Evolutionary conservation across 2,888 invertebrate species (phyloP).

Genomic region (Agrotis segetum): DNA sequence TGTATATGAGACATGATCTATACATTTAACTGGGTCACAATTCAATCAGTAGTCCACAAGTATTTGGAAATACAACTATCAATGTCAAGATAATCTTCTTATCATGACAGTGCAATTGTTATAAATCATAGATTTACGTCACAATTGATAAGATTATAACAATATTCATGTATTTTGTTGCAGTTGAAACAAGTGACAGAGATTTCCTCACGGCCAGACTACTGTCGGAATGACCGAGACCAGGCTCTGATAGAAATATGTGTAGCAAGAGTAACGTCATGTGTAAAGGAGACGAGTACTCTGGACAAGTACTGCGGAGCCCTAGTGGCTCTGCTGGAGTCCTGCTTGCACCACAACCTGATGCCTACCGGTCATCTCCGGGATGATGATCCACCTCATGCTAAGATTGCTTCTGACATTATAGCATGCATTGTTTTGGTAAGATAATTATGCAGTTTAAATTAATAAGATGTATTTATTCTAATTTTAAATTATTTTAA

Average conservation of each 20-base stretch:
- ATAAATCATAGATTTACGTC: slow-evolving; percentile 30
- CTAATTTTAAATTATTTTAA: background rate
- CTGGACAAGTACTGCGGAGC: slow-evolving; percentile 96
- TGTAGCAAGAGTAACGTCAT: slow-evolving; percentile 97
- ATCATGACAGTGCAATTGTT: slow-evolving; percentile 47
- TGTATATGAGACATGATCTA: background rate
- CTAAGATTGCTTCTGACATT: slow-evolving; percentile 98
- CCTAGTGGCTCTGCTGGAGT: slow-evolving; percentile 96
- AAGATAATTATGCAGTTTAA: slow-evolving; percentile 72
- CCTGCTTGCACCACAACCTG: slow-evolving; percentile 97
- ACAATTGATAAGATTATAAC: slow-evolving; percentile 54
- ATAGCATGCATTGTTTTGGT: slow-evolving; percentile 98
- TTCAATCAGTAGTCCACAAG: slow-evolving; percentile 4
- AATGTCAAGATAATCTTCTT: slow-evolving; percentile 39
- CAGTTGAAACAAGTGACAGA: slow-evolving; percentile 94
- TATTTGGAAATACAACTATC: slow-evolving; percentile 18
- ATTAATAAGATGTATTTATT: slow-evolving; percentile 10
- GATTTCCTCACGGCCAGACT: slow-evolving; percentile 96
- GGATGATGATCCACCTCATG: slow-evolving; percentile 98
- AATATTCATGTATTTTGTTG: slow-evolving; percentile 61
- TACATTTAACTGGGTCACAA: background rate
- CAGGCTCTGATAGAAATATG: slow-evolving; percentile 99
- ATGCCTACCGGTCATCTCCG: slow-evolving; percentile 92
- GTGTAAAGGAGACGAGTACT: slow-evolving; percentile 96
- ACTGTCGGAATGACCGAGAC: slow-evolving; percentile 96